These are phyloP conservation scores for Danio jaintianensis DNA, from an alignment of 2,797 vertebrate species.

Conservation along the genomic window DNA sequence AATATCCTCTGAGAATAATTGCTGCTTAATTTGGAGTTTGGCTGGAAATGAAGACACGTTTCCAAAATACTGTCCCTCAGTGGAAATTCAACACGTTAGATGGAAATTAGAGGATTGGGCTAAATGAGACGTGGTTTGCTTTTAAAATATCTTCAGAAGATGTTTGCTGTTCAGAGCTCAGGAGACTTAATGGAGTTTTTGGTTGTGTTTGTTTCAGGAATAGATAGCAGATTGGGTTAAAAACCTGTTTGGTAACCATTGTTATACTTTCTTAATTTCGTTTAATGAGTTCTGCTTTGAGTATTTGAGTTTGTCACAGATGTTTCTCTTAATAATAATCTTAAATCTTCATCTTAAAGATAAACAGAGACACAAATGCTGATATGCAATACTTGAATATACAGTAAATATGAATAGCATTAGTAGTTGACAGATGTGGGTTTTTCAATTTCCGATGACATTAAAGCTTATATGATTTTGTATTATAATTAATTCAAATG, in stretches of 20 bases:
- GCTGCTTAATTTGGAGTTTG: slow-evolving; percentile 28
- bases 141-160: neutral
- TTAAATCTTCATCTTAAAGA: no score
- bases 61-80: slow-evolving; percentile 9
- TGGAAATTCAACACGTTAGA: slow-evolving; percentile 8
- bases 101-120: neutral
- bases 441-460: neutral
- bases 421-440: neutral
- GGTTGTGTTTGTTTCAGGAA: neutral
- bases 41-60: slow-evolving; percentile 18
- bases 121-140: neutral
- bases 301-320: slow-evolving; percentile 9
- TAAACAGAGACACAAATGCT: neutral
- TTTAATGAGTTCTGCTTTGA: neutral
- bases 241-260: slow-evolving; percentile 1
- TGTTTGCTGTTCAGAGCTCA: neutral
- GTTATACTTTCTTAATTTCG: neutral
- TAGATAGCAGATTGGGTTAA: neutral
- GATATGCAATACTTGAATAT: neutral
- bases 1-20: slow-evolving; percentile 26
- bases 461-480: neutral
- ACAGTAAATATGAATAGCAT: neutral
- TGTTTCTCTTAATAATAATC: neutral
- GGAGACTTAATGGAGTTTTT: neutral
- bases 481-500: neutral